Conservation (phyloP, 2,797 vertebrate species). For the Trachurus trachurus region DNA sequence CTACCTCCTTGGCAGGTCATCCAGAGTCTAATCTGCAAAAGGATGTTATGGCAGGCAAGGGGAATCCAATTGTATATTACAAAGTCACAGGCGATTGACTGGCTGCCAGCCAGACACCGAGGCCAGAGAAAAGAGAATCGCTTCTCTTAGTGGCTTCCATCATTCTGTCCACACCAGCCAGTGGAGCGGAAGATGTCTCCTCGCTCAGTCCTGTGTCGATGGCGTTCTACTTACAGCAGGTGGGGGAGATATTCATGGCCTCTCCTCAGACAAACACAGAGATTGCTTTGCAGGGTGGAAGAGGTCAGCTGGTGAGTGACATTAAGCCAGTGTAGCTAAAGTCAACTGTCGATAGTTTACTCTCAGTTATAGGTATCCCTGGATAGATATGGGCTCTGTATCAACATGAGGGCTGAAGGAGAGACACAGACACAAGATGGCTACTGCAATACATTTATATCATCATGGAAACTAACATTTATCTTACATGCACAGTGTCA, state of each 20-base stretch:
- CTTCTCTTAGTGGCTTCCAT: slow-evolving; percentile 70
- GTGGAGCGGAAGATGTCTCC: slow-evolving; percentile 63
- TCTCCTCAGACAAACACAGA: slow-evolving; percentile 54
- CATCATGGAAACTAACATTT: neutral
- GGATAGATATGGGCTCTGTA: neutral
- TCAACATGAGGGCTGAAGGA: neutral
- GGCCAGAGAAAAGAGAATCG: slow-evolving; percentile 55
- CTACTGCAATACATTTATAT: neutral
- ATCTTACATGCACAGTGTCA: neutral
- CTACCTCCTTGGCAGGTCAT: slow-evolving; percentile 69
- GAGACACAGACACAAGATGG: neutral
- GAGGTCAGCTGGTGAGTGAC: slow-evolving; percentile 45
- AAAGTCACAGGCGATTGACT: slow-evolving; percentile 73
- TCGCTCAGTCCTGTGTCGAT: slow-evolving; percentile 49
- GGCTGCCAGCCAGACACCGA: slow-evolving; percentile 64
- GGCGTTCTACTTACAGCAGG: slow-evolving; percentile 47
- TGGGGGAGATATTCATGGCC: slow-evolving; percentile 59
- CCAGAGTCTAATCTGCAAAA: slow-evolving; percentile 71
- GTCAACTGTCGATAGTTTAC: slow-evolving; percentile 37
- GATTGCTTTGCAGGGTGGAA: slow-evolving; percentile 54
- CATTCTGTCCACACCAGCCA: slow-evolving; percentile 66
- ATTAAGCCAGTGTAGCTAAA: slow-evolving; percentile 49
- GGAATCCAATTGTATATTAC: slow-evolving; percentile 71
- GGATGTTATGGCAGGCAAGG: slow-evolving; percentile 57
- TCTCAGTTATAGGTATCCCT: slow-evolving; percentile 10